Base-by-base conservation (phyloP, 2,888 invertebrate species). In the Drosophila formosana region DNA sequence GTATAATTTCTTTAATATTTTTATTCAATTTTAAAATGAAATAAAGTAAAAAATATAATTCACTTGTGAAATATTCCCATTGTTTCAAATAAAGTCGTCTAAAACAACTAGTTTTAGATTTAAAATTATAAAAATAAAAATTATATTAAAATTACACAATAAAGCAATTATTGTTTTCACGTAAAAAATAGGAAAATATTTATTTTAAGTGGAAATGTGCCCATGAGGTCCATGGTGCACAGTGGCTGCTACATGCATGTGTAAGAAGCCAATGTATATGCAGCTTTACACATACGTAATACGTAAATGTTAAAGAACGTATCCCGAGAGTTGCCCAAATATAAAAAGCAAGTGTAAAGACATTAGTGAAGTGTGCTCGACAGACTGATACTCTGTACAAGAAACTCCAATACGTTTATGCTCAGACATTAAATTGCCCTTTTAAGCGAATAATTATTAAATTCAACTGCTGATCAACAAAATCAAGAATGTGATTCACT, bases 321-420 rank as follows among this genome's bases (percentile, higher is more conserved):
- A 34, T 39, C 43, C 39, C 11, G 39, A 47, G 55, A 72, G 62
- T 53, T 73, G 66, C 51, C 69, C 52, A 66, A 75, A 69, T 52
- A 41, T 39, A 79, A 52, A 58, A 49, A 32, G 45, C 6, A 25
- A 56, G 26, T 9, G n/a, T n/a, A 4, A 25, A 23, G 18, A 25
- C 11, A 13, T 13, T 23, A 4, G 6, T n/a, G 11, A 26, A 47
- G 13, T 7, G 47, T 46, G 18, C 9, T 0, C 34, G 25, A 47
- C 57, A 26, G 3, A 0, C 23, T 34, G 18, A 57, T 47, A 47
- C 57, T 34, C 57, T 37, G 26, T 26, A 26, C 2, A 9, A 1
- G 5, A 3, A 55, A n/a, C 30, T 45, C 2, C n/a, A 37, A n/a
- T n/a, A 6, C 25, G 8, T 30, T 43, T 18, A n/a, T 4, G 4